These are phyloP conservation scores for Papilio machaon DNA, from an alignment of 1,140 invertebrate genomes.

Conservation along the genomic window DNA sequence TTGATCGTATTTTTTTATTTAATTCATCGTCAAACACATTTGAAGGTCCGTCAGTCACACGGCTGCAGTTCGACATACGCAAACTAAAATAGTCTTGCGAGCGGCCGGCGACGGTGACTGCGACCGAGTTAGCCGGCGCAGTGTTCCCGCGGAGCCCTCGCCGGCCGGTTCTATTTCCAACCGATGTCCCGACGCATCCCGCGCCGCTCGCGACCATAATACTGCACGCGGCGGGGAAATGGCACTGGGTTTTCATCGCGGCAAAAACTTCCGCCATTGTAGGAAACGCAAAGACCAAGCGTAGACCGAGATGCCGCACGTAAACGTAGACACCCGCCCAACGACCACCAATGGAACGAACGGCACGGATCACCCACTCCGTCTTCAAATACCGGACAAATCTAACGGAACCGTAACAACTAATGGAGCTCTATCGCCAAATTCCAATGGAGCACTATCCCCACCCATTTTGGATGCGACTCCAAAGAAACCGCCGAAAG, in stretches of 20 bases:
- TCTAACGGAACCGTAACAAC: slow-evolving; percentile 50
- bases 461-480: slow-evolving; percentile 72
- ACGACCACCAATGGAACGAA: slow-evolving; percentile 48
- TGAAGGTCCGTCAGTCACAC: slow-evolving; percentile 70
- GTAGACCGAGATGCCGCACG: slow-evolving; percentile 66
- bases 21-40: slow-evolving; percentile 31
- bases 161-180: slow-evolving; percentile 78
- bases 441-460: slow-evolving; percentile 65
- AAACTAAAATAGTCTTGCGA: slow-evolving; percentile 76
- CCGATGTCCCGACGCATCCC: slow-evolving; percentile 72
- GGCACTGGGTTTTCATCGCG: slow-evolving; percentile 73
- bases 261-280: slow-evolving; percentile 67
- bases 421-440: slow-evolving; percentile 60
- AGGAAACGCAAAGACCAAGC: slow-evolving; percentile 68
- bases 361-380: slow-evolving; percentile 50
- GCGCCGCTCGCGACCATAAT: slow-evolving; percentile 67
- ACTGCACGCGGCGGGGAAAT: slow-evolving; percentile 70
- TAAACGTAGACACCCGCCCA: slow-evolving; percentile 43
- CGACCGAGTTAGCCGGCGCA: slow-evolving; percentile 76
- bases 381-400: slow-evolving; percentile 65
- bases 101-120: slow-evolving; percentile 77
- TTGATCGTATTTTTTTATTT: background rate
- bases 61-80: slow-evolving; percentile 78
- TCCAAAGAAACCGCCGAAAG: slow-evolving; percentile 70
- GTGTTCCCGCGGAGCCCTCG: slow-evolving; percentile 71